These are phyloP conservation scores for Leptoteleia sp. DNA, from an alignment of 1,140 invertebrate genomes.

Conservation along the genomic window DNA sequence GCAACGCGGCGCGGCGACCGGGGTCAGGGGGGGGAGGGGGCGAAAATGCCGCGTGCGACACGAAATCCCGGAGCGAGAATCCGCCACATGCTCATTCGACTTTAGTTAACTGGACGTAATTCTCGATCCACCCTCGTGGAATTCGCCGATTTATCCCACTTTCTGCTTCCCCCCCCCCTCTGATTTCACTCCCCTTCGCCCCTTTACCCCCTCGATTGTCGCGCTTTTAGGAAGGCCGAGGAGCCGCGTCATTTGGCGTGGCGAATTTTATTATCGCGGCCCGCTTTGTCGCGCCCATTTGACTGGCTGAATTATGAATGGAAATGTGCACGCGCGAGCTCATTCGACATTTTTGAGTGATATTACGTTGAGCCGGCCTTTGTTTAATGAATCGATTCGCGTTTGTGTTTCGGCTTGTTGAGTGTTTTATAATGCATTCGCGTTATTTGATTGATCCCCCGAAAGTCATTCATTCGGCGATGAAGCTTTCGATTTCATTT, in stretches of 20 bases:
- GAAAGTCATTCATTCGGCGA: no score
- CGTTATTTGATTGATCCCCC: no score
- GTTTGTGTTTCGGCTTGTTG: no score
- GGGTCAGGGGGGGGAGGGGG: neutral
- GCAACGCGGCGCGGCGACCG: slow-evolving; percentile 6
- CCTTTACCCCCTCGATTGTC: slow-evolving; percentile 24
- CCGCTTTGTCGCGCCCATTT: slow-evolving; percentile 29
- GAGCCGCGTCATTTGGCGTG: slow-evolving; percentile 25
- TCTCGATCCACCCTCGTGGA: slow-evolving; percentile 31
- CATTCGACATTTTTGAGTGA: no score
- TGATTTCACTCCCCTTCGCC: no score
- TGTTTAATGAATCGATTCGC: no score
- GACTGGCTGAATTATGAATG: slow-evolving; percentile 25
- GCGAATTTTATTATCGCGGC: slow-evolving; percentile 24
- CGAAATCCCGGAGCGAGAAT: slow-evolving; percentile 56
- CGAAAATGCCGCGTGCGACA: slow-evolving; percentile 47
- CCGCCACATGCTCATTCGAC: slow-evolving; percentile 58
- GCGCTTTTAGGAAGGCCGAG: slow-evolving; percentile 10
- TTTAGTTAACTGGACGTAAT: slow-evolving; percentile 54
- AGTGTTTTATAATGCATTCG: no score
- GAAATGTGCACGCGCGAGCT: slow-evolving; percentile 1
- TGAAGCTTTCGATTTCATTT: no score
- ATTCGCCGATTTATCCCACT: slow-evolving; percentile 46
- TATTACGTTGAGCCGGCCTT: no score
- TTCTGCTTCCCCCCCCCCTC: no score